These are phyloP conservation scores for Bombus ignitus DNA, from an alignment of 1,140 invertebrate genomes.

Conservation along the genomic window DNA sequence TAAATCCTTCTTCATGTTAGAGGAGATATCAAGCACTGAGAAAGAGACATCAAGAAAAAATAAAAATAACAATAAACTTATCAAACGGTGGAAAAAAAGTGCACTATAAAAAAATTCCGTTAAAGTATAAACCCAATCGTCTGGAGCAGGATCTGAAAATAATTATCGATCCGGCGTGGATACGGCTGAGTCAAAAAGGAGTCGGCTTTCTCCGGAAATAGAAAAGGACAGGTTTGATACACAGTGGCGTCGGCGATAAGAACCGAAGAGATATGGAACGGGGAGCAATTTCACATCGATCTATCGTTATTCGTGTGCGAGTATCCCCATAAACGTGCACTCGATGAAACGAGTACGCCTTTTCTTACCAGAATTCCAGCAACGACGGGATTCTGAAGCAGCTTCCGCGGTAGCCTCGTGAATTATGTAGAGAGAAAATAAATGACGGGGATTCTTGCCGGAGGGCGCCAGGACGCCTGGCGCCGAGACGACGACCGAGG, in stretches of 20 bases:
- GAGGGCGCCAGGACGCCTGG: slow-evolving; percentile 77
- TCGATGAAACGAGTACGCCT: neutral
- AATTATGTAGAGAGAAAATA: slow-evolving; percentile 73
- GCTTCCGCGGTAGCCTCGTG: slow-evolving; percentile 53
- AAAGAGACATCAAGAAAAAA: neutral
- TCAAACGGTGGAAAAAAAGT: neutral
- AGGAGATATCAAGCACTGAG: neutral
- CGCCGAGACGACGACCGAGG: slow-evolving; percentile 64
- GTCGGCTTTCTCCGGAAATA: neutral
- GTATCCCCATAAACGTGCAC: slow-evolving; percentile 1
- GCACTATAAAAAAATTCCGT: neutral
- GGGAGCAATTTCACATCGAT: slow-evolving; percentile 43
- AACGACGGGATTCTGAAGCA: slow-evolving; percentile 8
- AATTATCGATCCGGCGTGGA: neutral
- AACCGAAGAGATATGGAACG: neutral
- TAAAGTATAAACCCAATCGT: neutral
- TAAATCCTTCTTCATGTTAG: neutral
- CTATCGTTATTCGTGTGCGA: neutral
- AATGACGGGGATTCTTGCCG: slow-evolving; percentile 65
- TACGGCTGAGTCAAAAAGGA: neutral
- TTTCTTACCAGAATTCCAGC: slow-evolving; percentile 2
- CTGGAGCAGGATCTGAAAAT: neutral
- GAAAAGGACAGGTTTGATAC: neutral
- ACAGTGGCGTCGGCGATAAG: neutral
- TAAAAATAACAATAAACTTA: neutral